Evolutionary conservation across 1,140 invertebrate species (phyloP), one percentile per base, ranked within the genome.

Genomic region (Conus ventricosus): DNA sequence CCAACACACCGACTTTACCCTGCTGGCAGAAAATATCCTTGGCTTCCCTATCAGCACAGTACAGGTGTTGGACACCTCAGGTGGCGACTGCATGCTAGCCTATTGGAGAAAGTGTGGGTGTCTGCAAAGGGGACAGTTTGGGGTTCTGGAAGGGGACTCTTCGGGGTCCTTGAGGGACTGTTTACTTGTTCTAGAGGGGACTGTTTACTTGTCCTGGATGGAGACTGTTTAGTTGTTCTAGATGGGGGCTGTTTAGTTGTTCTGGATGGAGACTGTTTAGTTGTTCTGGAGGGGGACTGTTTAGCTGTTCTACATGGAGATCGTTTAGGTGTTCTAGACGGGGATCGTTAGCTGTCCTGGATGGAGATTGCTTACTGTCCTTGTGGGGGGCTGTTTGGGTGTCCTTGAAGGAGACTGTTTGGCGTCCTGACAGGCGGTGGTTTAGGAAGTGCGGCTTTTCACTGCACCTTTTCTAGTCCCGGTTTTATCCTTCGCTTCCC

Each of bases 401-500:
- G 39, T 51, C 8, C 39, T 11, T 78, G 76, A 39, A 10, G 76
- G 76, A 51, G 80, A 81, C 80, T 54, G 80, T 55, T 81, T 53
- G 15, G 51, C 0, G 80, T 54, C 17, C 76, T 27, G 8, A 10
- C 17, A 17, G 25, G 76, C 8, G 76, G 39, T 17, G 10, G 25
- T 78, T 78, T 78, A 13, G 76, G 11, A 78, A 39, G 10, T 0
- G 80, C 15, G 5, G 51, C 51, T 13, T 81, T 81, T 81, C 39
- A 51, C 51, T 15, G 5, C 6, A 81, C 51, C 39, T 55, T 81
- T 84, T 63, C 57, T 84, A 60, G 82, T 84, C 82, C 82, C 63
- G 54, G 82, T 84, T 84, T 63, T 84, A 84, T 84, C 82, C 54
- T 84, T 84, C 8, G 82, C 82, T 67, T 84, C 82, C 54, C 82